phyloP scores from a whole-genome alignment of 2,888 invertebrate genomes.

The Chrysopilus asiliformis region DNA sequence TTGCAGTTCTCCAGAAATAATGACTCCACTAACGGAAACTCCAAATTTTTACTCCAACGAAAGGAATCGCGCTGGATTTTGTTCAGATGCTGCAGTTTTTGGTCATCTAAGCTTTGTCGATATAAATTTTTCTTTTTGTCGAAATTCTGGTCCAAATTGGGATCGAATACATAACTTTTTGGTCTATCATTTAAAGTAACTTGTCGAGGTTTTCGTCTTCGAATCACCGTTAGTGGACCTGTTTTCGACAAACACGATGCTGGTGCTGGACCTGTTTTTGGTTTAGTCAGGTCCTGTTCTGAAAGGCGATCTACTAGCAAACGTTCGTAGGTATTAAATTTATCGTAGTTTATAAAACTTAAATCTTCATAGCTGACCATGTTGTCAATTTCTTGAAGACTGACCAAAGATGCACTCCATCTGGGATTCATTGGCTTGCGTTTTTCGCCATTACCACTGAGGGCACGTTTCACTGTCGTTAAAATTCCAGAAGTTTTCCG shows the following conservation, averaged over 20 bases:
- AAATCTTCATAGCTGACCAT: conserved; percentile 44
- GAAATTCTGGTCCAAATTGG: conserved; percentile 30
- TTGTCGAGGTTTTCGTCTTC: conserved; percentile 6
- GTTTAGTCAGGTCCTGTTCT: conserved; percentile 9
- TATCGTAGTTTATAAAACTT: conserved; percentile 44
- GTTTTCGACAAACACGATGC: not conserved
- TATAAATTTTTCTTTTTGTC: conserved; percentile 32
- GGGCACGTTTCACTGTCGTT: conserved; percentile 8
- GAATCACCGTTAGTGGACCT: conserved; percentile 2
- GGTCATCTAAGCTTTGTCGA: conserved; percentile 33
- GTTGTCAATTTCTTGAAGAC: conserved; percentile 41
- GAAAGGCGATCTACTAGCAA: conserved; percentile 30
- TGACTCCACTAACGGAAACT: too few species aligned
- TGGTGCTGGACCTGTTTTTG: not conserved
- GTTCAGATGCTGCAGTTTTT: conserved; percentile 29
- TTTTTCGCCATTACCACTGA: conserved; percentile 23
- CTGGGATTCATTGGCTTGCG: conserved; percentile 32
- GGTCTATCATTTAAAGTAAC: not conserved
- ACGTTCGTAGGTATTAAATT: conserved; percentile 37
- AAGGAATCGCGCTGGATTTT: conserved; percentile 30
- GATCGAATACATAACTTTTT: conserved; percentile 15
- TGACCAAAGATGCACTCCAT: conserved; percentile 42
- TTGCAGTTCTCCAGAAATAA: too few species aligned
- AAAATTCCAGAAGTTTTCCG: conserved; percentile 2
- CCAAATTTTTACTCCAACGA: conserved; percentile 10